Evolutionary conservation across 2,113 vertebrate species (phyloP).

Genomic region (Vireo altiloquus): DNA sequence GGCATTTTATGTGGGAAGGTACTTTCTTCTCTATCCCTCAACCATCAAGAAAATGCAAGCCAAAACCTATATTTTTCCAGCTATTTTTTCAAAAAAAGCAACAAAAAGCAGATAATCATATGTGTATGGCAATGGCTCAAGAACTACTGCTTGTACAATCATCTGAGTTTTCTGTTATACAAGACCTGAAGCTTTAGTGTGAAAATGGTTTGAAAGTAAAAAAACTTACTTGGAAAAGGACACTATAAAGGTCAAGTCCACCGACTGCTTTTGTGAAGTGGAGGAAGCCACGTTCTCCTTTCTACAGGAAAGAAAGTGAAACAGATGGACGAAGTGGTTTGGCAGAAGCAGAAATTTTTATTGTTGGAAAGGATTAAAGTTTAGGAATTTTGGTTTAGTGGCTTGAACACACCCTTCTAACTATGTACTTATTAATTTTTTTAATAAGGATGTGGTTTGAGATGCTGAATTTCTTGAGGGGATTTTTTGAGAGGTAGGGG

Average conservation of each 20-base stretch:
- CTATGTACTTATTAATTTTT: conserved; percentile 44
- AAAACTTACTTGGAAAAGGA: background rate
- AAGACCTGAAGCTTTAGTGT: background rate
- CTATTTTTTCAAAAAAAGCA: background rate
- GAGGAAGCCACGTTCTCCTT: background rate
- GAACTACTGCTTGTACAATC: background rate
- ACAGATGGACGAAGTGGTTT: conserved; percentile 52
- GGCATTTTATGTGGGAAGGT: background rate
- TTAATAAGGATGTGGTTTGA: conserved; percentile 61
- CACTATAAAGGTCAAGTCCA: background rate
- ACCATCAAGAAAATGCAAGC: background rate
- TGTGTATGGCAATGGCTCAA: background rate
- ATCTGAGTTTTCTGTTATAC: background rate
- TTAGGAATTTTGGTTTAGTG: conserved; percentile 43
- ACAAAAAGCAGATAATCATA: background rate
- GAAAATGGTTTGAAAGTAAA: background rate
- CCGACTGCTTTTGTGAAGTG: background rate
- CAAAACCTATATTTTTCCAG: background rate
- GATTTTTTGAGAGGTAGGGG: background rate
- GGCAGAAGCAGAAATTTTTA: conserved; percentile 43
- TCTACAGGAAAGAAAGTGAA: conserved; percentile 13
- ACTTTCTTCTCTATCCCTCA: background rate
- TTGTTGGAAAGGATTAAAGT: conserved; percentile 52
- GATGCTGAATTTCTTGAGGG: background rate
- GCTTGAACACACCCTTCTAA: conserved; percentile 45